These are phyloP conservation scores for Channa maculata DNA, from an alignment of 2,113 vertebrate species.

Conservation along the genomic window DNA sequence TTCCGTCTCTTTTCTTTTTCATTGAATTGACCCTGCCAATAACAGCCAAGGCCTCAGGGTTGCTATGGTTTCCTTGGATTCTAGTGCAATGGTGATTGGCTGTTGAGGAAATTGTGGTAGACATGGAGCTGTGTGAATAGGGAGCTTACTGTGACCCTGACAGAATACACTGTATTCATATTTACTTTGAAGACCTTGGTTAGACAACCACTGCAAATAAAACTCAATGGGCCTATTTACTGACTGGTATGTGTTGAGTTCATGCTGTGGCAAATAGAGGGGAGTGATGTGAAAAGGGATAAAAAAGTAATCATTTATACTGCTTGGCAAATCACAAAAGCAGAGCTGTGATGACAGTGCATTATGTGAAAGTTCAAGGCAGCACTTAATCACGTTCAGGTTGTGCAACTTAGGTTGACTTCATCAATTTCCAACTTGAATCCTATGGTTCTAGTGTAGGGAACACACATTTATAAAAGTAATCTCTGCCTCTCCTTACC, in stretches of 20 bases:
- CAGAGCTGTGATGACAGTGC: neutral
- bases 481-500: no score
- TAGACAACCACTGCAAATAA: slow-evolving; percentile 61
- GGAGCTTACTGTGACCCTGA: slow-evolving; percentile 71
- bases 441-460: no score
- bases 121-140: slow-evolving; percentile 65
- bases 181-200: slow-evolving; percentile 69
- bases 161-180: slow-evolving; percentile 75
- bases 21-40: slow-evolving; percentile 68
- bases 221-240: slow-evolving; percentile 60
- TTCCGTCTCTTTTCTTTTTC: slow-evolving; percentile 70
- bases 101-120: slow-evolving; percentile 64
- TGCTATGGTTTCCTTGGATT: slow-evolving; percentile 78
- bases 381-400: neutral
- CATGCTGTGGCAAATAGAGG: slow-evolving; percentile 22
- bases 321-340: slow-evolving; percentile 1
- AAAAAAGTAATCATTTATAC: neutral
- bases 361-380: neutral
- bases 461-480: no score
- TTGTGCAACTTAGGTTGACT: neutral
- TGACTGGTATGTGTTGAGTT: slow-evolving; percentile 35
- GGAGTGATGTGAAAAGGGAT: slow-evolving; percentile 5
- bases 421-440: no score
- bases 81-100: slow-evolving; percentile 68
- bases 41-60: slow-evolving; percentile 71